These are phyloP conservation scores for Ceraclea dissimilis DNA, from an alignment of 2,888 invertebrate genomes.

Conservation along the genomic window DNA sequence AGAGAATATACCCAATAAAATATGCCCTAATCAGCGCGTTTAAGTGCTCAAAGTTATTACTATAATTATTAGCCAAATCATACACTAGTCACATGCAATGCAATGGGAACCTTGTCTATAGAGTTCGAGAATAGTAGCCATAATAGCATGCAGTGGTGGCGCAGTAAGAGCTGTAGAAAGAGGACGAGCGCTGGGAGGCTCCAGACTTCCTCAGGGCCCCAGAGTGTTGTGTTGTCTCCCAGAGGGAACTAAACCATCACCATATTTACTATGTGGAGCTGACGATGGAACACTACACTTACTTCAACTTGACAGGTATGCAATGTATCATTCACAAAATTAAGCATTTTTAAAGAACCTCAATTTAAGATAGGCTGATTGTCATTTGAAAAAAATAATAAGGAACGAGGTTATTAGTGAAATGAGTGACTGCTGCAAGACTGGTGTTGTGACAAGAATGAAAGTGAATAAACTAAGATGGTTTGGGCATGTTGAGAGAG, in stretches of 20 bases:
- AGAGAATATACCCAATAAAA: no score
- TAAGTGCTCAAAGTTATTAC: no score
- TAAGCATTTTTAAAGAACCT: not conserved
- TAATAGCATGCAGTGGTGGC: conserved; percentile 77
- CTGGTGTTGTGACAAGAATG: no score
- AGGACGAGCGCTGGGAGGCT: conserved; percentile 50
- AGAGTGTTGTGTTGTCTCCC: conserved; percentile 33
- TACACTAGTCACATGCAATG: not conserved
- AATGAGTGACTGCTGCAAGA: no score
- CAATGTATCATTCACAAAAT: no score
- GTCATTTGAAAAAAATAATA: no score
- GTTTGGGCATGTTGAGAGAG: no score
- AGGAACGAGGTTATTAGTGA: no score
- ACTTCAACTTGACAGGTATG: conserved; percentile 51
- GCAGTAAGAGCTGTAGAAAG: conserved; percentile 69
- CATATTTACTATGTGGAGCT: conserved; percentile 66
- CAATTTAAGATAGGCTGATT: no score
- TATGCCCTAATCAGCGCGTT: no score
- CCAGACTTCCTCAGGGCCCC: conserved; percentile 38
- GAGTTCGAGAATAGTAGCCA: conserved; percentile 57
- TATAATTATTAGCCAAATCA: not conserved
- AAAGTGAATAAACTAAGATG: no score
- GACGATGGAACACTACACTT: conserved; percentile 85
- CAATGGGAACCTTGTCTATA: conserved; percentile 29
- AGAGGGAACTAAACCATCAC: conserved; percentile 43